Base-by-base conservation (phyloP, 2,888 invertebrate species). In the Lottia gigantea region DNA sequence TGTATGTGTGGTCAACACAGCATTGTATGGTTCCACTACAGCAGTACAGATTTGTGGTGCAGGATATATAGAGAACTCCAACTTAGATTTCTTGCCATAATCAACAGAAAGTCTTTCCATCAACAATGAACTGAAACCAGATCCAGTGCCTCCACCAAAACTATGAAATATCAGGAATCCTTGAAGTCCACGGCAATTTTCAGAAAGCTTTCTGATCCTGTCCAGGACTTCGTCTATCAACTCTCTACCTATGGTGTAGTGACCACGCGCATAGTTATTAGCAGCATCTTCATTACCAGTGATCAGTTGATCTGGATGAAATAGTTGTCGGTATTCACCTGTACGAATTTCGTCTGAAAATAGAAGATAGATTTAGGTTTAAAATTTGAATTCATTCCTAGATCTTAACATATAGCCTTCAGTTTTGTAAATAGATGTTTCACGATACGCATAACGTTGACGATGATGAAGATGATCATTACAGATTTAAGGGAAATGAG, bases 221-320 rank as follows among this genome's bases (percentile, higher is more conserved):
- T 95, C 93, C 80, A 95, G 87, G 1, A 93, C 92, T 2, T 93
- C 80, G 76, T 94, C 93, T 23, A 94, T 90, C 89, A 94, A 92
- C 88, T 95, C 94, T 68, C 91, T 90, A 1, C 96, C 97, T 86
- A 97, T 95, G 80, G 97, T 97, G 92, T 98, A 98, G 91, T 98
- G 97, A 75, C 97, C 97, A 85, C 97, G 93, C 74, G 97, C 97
- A 81, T 97, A 98, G 91, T 98, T 97, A 91, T 98, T 97, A 82
- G 97, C 97, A 64, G 97, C 97, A 88, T 97, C 97, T 90, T 97
- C 97, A 90, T 97, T 97, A 82, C 97, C 96, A 83, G 95, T 96
- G 90, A 97, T 96, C 89, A 97, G 91, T 90, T 97, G 97, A 91
- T 98, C 97, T 75, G 97, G 97, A 90, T 98, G 97, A 92, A 97